These are phyloP conservation scores for Trigoniulus corallinus DNA, from an alignment of 1,140 invertebrate genomes.

Conservation along the genomic window DNA sequence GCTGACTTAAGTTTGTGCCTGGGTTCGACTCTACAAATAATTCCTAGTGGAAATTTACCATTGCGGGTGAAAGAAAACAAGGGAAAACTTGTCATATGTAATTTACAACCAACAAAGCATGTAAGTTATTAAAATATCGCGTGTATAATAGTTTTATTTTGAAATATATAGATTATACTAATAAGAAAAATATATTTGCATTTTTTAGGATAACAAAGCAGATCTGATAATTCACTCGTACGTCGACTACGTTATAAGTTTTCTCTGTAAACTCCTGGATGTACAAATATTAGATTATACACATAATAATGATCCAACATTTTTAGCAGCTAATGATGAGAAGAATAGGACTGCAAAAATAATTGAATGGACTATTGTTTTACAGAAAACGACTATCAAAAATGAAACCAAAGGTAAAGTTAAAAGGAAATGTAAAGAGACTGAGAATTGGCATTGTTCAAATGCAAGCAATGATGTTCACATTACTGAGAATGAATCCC, in stretches of 20 bases:
- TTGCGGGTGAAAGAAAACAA: constrained; percentile 70
- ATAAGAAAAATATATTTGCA: constrained; percentile 3
- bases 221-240: constrained; percentile 76
- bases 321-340: constrained; percentile 7
- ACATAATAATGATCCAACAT: constrained; percentile 39
- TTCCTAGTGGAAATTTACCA: constrained; percentile 89
- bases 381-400: not conserved
- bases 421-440: not conserved
- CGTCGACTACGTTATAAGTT: constrained; percentile 66
- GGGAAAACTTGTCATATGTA: constrained; percentile 82
- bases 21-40: constrained; percentile 92
- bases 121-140: constrained; percentile 33
- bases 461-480: not conserved
- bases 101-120: constrained; percentile 93
- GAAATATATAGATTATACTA: not conserved
- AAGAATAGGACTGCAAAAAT: not conserved
- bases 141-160: not conserved
- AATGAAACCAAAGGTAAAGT: not conserved
- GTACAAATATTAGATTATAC: constrained; percentile 53
- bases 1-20: constrained; percentile 85
- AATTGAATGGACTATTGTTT: constrained; percentile 7
- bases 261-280: constrained; percentile 52
- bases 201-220: constrained; percentile 70
- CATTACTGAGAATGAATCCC: not conserved
- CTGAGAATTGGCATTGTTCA: not conserved